A percentile compares a stretch with the other conserved stretches of the same genome.
Evolutionary conservation across 1,140 invertebrate genomes (phyloP).

Genomic region (Drosophila subobscura): DNA sequence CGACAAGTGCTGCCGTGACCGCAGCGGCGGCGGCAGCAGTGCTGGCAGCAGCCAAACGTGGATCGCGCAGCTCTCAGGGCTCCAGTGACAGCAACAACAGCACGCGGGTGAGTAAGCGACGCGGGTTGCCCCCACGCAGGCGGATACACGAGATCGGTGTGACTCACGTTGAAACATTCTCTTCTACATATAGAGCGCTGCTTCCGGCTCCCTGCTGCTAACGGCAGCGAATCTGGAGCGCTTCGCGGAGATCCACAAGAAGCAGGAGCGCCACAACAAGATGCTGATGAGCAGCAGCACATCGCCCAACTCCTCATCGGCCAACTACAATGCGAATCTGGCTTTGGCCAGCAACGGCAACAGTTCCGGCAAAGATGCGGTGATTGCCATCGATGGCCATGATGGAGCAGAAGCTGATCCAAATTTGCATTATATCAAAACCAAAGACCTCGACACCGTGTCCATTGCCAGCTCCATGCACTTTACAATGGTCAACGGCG

Average conservation of each 20-base stretch:
- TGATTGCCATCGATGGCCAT: constrained; percentile 64
- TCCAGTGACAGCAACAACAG: constrained; percentile 90
- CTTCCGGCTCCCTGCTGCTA: constrained; percentile 89
- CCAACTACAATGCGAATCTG: constrained; percentile 75
- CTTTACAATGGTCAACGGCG: constrained; percentile 92
- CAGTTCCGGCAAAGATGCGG: constrained; percentile 56
- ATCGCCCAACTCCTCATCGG: constrained; percentile 59
- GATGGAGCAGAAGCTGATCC: constrained; percentile 54
- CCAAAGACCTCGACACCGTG: constrained; percentile 86
- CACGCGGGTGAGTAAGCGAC: constrained; percentile 87
- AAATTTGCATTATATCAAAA: constrained; percentile 79
- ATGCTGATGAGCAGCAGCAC: constrained; percentile 74
- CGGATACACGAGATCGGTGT: constrained; percentile 7
- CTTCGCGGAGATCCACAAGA: constrained; percentile 87
- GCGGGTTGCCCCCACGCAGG: constrained; percentile 19
- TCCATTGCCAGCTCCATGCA: constrained; percentile 93
- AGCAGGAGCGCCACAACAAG: constrained; percentile 78
- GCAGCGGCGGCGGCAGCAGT: constrained; percentile 68
- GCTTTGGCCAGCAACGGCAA: constrained; percentile 37
- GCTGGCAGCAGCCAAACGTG: constrained; percentile 83
- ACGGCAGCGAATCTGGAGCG: constrained; percentile 90
- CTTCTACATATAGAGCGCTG: constrained; percentile 87
- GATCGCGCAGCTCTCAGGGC: constrained; percentile 90
- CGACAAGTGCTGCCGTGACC: constrained; percentile 83
- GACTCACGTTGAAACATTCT: constrained; percentile 44